These are phyloP conservation scores for Amaurobius ferox DNA, from an alignment of 2,888 invertebrate genomes.

Conservation along the genomic window DNA sequence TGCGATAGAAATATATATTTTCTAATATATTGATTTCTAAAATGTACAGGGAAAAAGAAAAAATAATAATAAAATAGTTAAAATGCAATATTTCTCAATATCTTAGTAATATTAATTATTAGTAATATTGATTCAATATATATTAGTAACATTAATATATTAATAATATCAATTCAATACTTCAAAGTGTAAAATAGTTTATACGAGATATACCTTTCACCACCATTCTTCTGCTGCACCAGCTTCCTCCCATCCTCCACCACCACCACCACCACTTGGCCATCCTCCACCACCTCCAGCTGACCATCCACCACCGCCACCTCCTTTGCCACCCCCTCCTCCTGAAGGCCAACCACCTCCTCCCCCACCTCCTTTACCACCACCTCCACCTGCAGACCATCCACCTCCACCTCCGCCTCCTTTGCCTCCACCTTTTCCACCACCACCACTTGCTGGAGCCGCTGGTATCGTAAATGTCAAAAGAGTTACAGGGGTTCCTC, in stretches of 20 bases:
- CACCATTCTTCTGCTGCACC: constrained; percentile 58
- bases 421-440: constrained; percentile 3
- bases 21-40: too few relatives aligned
- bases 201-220: constrained; percentile 54
- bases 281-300: constrained; percentile 28
- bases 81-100: too few relatives aligned
- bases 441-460: constrained; percentile 30
- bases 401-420: constrained; percentile 21
- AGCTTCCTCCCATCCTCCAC: constrained; percentile 31
- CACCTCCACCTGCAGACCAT: not conserved
- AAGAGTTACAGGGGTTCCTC: constrained; percentile 44
- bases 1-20: too few relatives aligned
- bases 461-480: constrained; percentile 58
- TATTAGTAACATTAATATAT: too few relatives aligned
- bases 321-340: not conserved
- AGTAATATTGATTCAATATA: too few relatives aligned
- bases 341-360: constrained; percentile 13
- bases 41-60: too few relatives aligned
- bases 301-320: constrained; percentile 8
- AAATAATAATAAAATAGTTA: too few relatives aligned
- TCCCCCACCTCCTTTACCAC: constrained; percentile 19
- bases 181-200: too few relatives aligned
- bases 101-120: too few relatives aligned
- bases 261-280: constrained; percentile 28
- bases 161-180: too few relatives aligned